These are phyloP conservation scores for Clarias magur DNA, from an alignment of 2,113 vertebrate genomes.

Conservation along the genomic window DNA sequence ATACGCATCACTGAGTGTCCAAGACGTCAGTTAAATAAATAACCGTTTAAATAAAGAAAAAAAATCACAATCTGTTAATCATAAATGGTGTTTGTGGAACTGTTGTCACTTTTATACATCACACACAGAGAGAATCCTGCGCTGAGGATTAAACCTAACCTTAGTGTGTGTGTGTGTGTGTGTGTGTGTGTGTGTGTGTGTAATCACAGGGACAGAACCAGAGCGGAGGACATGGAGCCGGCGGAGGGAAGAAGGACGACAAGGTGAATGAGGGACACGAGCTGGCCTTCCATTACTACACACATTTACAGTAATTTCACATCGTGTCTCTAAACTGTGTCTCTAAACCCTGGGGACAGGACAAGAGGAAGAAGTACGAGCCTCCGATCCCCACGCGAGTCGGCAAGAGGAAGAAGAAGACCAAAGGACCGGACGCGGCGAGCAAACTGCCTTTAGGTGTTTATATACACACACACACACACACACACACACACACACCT, in stretches of 20 bases:
- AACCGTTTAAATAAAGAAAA: no score
- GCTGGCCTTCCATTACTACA: no score
- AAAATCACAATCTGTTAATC: no score
- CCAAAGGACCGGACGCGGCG: constrained; percentile 95
- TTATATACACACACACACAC: neutral
- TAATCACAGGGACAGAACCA: constrained; percentile 53
- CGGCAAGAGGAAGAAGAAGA: constrained; percentile 97
- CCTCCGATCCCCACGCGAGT: constrained; percentile 96
- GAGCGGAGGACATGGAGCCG: constrained; percentile 52
- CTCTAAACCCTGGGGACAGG: constrained; percentile 66
- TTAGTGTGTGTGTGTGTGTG: neutral
- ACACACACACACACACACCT: no score
- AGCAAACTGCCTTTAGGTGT: constrained; percentile 94
- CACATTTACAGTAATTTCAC: no score
- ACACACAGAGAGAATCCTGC: no score
- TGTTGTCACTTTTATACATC: no score
- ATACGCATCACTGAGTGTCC: no score
- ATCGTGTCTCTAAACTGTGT: neutral
- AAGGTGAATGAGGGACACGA: constrained; percentile 14
- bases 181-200: neutral
- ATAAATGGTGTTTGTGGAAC: no score
- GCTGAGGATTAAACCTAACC: no score
- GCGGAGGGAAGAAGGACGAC: constrained; percentile 56
- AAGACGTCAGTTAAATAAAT: no score
- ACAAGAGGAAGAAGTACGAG: constrained; percentile 99